A percentile compares a stretch with the other conserved stretches of the same genome.
Conservation (phyloP, 2,888 invertebrate species). For the Parelbella ahira region DNA sequence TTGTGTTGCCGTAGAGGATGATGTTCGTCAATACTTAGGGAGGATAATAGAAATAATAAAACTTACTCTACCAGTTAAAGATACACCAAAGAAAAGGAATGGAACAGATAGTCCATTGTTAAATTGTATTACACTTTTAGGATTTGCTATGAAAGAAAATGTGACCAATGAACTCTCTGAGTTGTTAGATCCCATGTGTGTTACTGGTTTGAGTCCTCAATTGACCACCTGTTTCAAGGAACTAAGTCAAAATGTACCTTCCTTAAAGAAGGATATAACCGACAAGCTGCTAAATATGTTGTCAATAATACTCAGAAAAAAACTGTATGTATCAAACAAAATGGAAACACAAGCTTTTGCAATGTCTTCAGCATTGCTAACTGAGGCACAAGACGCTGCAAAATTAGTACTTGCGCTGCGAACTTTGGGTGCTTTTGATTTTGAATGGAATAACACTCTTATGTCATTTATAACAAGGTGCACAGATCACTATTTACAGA, state of each 20-base stretch:
- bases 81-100: slow-evolving; percentile 87
- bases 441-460: slow-evolving; percentile 92
- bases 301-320: slow-evolving; percentile 93
- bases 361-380: slow-evolving; percentile 58
- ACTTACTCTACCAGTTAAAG: slow-evolving; percentile 86
- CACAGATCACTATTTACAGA: slow-evolving; percentile 93
- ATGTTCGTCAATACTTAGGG: slow-evolving; percentile 88
- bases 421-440: slow-evolving; percentile 94
- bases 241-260: slow-evolving; percentile 92
- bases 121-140: slow-evolving; percentile 95
- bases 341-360: slow-evolving; percentile 65
- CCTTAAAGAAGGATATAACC: slow-evolving; percentile 93
- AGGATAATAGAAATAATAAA: slow-evolving; percentile 92
- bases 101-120: slow-evolving; percentile 93
- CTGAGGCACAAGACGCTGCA: slow-evolving; percentile 86
- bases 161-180: slow-evolving; percentile 90
- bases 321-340: slow-evolving; percentile 85
- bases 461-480: slow-evolving; percentile 96
- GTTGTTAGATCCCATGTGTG: slow-evolving; percentile 94
- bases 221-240: slow-evolving; percentile 95
- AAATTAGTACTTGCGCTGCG: slow-evolving; percentile 94
- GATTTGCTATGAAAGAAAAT: slow-evolving; percentile 90
- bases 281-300: slow-evolving; percentile 95
- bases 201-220: slow-evolving; percentile 93
- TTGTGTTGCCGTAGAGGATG: slow-evolving; percentile 91